phyloP scores from a whole-genome alignment of 2,888 invertebrate species.

The Nomada goodeniana region DNA sequence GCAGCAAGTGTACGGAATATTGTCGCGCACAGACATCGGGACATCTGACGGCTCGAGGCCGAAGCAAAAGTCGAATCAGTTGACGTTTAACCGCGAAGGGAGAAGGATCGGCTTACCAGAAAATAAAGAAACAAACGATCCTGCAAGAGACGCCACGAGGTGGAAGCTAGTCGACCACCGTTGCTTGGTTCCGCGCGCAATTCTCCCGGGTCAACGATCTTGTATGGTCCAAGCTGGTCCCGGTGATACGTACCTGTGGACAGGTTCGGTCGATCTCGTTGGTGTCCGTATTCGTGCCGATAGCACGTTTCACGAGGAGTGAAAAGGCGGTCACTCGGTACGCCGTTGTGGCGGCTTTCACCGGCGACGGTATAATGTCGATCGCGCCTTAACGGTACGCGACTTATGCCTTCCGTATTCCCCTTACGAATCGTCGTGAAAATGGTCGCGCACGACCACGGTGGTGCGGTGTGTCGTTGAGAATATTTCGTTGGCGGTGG shows the following conservation, averaged over 20 bases:
- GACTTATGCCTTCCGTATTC: slow-evolving; percentile 63
- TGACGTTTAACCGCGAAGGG: not conserved
- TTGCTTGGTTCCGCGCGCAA: slow-evolving; percentile 46
- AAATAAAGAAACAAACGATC: slow-evolving; percentile 47
- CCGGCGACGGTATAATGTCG: slow-evolving; percentile 70
- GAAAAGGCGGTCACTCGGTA: slow-evolving; percentile 80
- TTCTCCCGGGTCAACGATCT: slow-evolving; percentile 62
- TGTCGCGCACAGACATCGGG: not conserved
- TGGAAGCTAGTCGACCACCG: slow-evolving; percentile 22
- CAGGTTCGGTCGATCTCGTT: slow-evolving; percentile 18
- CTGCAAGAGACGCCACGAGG: slow-evolving; percentile 11
- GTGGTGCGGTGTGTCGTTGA: slow-evolving; percentile 10
- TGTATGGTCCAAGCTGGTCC: slow-evolving; percentile 5
- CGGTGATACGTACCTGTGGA: slow-evolving; percentile 26
- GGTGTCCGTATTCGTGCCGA: slow-evolving; percentile 26
- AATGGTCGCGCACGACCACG: slow-evolving; percentile 46
- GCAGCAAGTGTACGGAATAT: too few relatives aligned
- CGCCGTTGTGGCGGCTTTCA: slow-evolving; percentile 72
- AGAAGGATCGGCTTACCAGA: slow-evolving; percentile 7
- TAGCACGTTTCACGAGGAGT: slow-evolving; percentile 68
- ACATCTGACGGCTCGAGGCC: slow-evolving; percentile 21
- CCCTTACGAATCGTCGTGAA: slow-evolving; percentile 49
- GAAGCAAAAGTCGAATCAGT: slow-evolving; percentile 41
- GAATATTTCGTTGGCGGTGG: not conserved
- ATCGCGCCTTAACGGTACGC: slow-evolving; percentile 67